A percentile compares a stretch with the other conserved stretches of the same genome.
These are phyloP conservation scores for Sebastes vulpes DNA, from an alignment of 2,797 vertebrate genomes.

Conservation along the genomic window DNA sequence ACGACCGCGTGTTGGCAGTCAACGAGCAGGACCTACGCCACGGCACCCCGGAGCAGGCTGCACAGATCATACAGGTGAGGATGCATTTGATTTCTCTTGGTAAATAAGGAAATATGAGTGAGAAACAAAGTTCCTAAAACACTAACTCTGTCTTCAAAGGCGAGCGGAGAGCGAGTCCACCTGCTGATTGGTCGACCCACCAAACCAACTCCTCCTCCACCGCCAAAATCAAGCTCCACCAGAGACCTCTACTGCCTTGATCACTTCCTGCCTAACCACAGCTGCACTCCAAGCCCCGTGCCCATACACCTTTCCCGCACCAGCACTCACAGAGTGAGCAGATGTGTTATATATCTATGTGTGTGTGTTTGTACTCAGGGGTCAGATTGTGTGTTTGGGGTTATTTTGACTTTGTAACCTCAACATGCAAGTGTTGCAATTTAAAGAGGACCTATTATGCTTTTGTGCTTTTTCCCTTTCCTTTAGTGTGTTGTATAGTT, in stretches of 20 bases:
- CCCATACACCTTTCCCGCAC: slow-evolving; percentile 89
- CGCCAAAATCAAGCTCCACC: slow-evolving; percentile 87
- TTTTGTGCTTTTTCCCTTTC: no score
- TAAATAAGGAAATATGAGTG: not conserved
- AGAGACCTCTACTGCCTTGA: slow-evolving; percentile 91
- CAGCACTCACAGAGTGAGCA: slow-evolving; percentile 93
- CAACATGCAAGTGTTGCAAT: not conserved
- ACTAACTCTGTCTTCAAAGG: slow-evolving; percentile 78
- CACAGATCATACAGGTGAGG: slow-evolving; percentile 97
- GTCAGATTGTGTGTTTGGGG: not conserved
- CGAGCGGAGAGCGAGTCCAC: slow-evolving; percentile 95
- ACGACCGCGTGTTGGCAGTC: slow-evolving; percentile 94
- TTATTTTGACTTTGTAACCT: not conserved
- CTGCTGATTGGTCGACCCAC: slow-evolving; percentile 91
- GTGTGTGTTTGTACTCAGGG: not conserved
- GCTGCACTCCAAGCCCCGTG: slow-evolving; percentile 91
- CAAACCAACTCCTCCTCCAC: slow-evolving; percentile 87
- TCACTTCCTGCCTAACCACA: slow-evolving; percentile 87
- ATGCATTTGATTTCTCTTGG: not conserved
- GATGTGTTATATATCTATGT: not conserved
- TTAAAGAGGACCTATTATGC: no score
- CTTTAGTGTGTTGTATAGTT: no score
- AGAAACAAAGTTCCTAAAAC: not conserved
- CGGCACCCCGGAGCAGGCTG: slow-evolving; percentile 96
- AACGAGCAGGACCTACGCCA: slow-evolving; percentile 97